Percentiles rank a stretch among this genome's conserved stretches.
Evolutionary conservation across 2,797 vertebrate species (phyloP).

Genomic region (Enteromius paludinosus): DNA sequence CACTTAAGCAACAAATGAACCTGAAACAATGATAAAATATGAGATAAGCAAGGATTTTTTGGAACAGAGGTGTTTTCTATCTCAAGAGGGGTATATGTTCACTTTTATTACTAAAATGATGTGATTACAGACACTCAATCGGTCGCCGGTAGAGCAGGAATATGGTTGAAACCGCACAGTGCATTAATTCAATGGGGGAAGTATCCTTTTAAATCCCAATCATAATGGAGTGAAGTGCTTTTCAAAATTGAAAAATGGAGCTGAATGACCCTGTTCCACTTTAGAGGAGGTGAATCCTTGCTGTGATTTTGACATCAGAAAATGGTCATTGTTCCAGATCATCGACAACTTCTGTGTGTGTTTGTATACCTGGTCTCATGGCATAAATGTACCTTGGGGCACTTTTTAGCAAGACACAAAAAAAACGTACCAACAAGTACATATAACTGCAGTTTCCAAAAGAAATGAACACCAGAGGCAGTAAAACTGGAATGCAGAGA

Average conservation of each 20-base stretch:
- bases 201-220: slow-evolving; percentile 19
- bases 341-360: slow-evolving; percentile 7
- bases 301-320: slow-evolving; percentile 20
- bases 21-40: slow-evolving; percentile 20
- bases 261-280: slow-evolving; percentile 19
- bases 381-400: too few species aligned
- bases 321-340: background rate
- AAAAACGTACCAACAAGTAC: too few species aligned
- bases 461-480: too few species aligned
- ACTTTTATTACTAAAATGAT: slow-evolving; percentile 25
- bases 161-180: background rate
- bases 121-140: slow-evolving; percentile 6
- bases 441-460: too few species aligned
- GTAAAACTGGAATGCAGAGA: too few species aligned
- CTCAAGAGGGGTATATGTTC: slow-evolving; percentile 10
- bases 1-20: slow-evolving; percentile 14
- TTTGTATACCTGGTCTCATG: slow-evolving; percentile 3
- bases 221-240: slow-evolving; percentile 43
- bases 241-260: slow-evolving; percentile 53
- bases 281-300: slow-evolving; percentile 2
- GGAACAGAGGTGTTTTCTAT: slow-evolving; percentile 21
- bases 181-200: slow-evolving; percentile 30
- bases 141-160: background rate
- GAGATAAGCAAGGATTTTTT: slow-evolving; percentile 30
- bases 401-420: too few species aligned